These are phyloP conservation scores for Pangasius larnaudii DNA, from an alignment of 2,797 vertebrate genomes.

Conservation along the genomic window DNA sequence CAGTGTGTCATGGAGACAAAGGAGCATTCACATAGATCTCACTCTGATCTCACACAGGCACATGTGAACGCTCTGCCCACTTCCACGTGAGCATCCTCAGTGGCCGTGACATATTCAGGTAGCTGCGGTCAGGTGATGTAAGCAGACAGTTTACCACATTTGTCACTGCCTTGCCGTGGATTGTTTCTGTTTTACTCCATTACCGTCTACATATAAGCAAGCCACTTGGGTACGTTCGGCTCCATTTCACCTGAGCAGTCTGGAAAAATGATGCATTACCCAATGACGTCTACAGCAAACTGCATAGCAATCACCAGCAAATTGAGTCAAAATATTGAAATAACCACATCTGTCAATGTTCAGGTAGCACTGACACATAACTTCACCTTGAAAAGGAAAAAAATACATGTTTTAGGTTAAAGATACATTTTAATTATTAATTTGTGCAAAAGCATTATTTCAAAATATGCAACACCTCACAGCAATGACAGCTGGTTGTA, in stretches of 20 bases:
- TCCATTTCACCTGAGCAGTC: constrained; percentile 22
- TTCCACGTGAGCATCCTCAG: constrained; percentile 17
- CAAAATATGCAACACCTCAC: background rate
- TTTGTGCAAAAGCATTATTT: background rate
- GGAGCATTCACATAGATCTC: constrained; percentile 36
- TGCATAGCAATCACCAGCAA: background rate
- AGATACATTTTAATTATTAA: background rate
- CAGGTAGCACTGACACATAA: background rate
- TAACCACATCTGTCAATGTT: background rate
- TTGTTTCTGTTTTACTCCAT: constrained; percentile 42
- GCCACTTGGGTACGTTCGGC: constrained; percentile 23
- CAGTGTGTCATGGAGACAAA: constrained; percentile 51
- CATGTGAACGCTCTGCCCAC: constrained; percentile 26
- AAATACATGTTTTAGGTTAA: background rate
- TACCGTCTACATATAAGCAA: constrained; percentile 19
- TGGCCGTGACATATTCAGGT: constrained; percentile 25
- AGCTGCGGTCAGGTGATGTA: background rate
- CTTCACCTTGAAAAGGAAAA: background rate
- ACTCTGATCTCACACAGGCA: constrained; percentile 41
- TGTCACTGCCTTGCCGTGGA: background rate
- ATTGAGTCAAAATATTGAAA: constrained; percentile 25
- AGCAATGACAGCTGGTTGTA: background rate
- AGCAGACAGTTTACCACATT: background rate
- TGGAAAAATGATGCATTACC: constrained; percentile 18
- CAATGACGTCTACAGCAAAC: background rate